phyloP scores from a whole-genome alignment of 2,888 invertebrate genomes.

The Cetonia aurata region DNA sequence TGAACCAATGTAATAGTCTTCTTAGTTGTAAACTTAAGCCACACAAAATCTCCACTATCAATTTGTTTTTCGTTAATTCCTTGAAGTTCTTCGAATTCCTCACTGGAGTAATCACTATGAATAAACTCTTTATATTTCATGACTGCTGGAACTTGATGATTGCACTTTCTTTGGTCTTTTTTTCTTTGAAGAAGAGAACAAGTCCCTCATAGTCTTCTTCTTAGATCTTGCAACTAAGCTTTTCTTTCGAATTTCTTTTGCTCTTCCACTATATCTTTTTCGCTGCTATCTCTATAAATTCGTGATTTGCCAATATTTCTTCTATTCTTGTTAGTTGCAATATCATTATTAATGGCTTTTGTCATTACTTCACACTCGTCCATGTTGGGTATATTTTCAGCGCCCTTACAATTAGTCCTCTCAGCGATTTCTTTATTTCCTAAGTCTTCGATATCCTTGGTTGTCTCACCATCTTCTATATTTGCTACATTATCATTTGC shows the following conservation, averaged over 20 bases:
- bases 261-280: neutral
- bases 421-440: neutral
- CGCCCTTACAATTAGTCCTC: neutral
- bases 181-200: slow-evolving; percentile 9
- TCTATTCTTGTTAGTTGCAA: too few relatives aligned
- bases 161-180: too few relatives aligned
- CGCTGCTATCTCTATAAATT: neutral
- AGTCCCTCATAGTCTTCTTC: too few relatives aligned
- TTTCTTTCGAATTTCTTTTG: neutral
- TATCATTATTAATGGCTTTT: too few relatives aligned
- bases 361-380: too few relatives aligned
- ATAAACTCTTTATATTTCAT: neutral
- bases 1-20: neutral
- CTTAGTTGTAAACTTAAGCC: neutral
- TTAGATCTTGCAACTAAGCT: neutral
- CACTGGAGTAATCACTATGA: slow-evolving; percentile 3
- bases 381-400: neutral
- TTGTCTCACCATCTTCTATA: neutral
- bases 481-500: neutral
- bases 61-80: slow-evolving; percentile 3
- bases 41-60: neutral
- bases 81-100: slow-evolving; percentile 1
- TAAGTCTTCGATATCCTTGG: neutral
- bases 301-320: neutral
- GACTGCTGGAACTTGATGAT: too few relatives aligned